Evolutionary conservation across 2,888 invertebrate species (phyloP).

Genomic region (Apamea sordens): DNA sequence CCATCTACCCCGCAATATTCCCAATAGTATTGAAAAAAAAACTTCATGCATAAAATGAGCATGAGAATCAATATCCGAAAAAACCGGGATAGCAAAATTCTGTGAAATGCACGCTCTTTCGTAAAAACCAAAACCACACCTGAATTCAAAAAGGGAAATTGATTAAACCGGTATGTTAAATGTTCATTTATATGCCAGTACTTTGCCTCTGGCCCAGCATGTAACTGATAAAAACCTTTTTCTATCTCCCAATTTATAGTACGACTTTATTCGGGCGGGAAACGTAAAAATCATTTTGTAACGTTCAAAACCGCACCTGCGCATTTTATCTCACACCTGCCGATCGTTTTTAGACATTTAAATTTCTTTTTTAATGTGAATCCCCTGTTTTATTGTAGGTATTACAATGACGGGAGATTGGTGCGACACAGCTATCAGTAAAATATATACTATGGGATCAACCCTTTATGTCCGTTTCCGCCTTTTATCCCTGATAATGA

Average conservation of each 20-base stretch:
- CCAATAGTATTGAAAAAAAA: background rate
- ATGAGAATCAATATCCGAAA: constrained; percentile 10
- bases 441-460: constrained; percentile 66
- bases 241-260: constrained; percentile 54
- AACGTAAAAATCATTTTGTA: constrained; percentile 61
- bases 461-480: constrained; percentile 72
- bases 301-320: constrained; percentile 37
- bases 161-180: constrained; percentile 36
- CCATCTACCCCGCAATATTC: background rate
- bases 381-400: constrained; percentile 40
- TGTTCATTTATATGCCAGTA: constrained; percentile 56
- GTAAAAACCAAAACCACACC: constrained; percentile 27
- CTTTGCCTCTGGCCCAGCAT: constrained; percentile 33
- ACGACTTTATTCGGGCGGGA: constrained; percentile 44
- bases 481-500: constrained; percentile 77
- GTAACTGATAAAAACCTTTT: constrained; percentile 58
- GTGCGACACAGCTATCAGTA: constrained; percentile 60
- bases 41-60: constrained; percentile 6
- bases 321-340: constrained; percentile 33
- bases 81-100: constrained; percentile 19
- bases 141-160: constrained; percentile 52
- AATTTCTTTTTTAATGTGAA: constrained; percentile 49
- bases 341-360: constrained; percentile 40
- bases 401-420: constrained; percentile 53
- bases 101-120: constrained; percentile 17